Evolutionary conservation across 2,113 vertebrate species (phyloP).

Genomic region (Neogobius melanostomus): DNA sequence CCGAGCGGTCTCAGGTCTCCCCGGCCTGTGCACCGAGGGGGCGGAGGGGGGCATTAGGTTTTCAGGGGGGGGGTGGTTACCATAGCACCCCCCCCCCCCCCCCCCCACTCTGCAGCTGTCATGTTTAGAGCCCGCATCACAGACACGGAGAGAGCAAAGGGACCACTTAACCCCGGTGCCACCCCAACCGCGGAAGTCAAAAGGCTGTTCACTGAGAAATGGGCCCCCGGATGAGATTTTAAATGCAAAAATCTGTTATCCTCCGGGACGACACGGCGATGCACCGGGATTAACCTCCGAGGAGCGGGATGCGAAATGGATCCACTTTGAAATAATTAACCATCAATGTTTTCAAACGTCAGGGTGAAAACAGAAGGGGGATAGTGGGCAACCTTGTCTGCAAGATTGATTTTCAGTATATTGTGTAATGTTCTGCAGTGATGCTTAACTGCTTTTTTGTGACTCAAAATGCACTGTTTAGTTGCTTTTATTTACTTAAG

Average conservation of each 20-base stretch:
- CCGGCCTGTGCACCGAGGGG: slow-evolving; percentile 39
- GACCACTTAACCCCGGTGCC: slow-evolving; percentile 81
- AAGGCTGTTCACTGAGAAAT: slow-evolving; percentile 73
- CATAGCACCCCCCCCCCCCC: slow-evolving; percentile 80
- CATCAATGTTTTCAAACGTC: slow-evolving; percentile 70
- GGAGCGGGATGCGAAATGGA: slow-evolving; percentile 56
- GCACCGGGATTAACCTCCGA: slow-evolving; percentile 71
- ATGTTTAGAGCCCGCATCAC: slow-evolving; percentile 74
- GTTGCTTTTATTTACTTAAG: too few relatives aligned
- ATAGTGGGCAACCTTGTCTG: background rate
- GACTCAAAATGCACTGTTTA: too few relatives aligned
- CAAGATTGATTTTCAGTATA: too few relatives aligned
- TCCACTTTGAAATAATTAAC: slow-evolving; percentile 76
- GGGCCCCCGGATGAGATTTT: slow-evolving; percentile 68
- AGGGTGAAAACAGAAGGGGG: slow-evolving; percentile 50
- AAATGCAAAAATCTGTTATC: slow-evolving; percentile 75
- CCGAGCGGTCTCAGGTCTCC: slow-evolving; percentile 72
- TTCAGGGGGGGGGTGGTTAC: slow-evolving; percentile 56
- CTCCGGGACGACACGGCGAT: slow-evolving; percentile 67
- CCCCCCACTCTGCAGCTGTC: slow-evolving; percentile 82
- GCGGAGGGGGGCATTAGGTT: slow-evolving; percentile 12
- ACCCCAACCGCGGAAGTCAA: slow-evolving; percentile 81
- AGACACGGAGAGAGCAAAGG: slow-evolving; percentile 76
- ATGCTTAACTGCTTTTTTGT: too few relatives aligned
- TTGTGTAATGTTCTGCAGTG: too few relatives aligned